Evolutionary conservation across 2,888 invertebrate genomes (phyloP).

Genomic region (Thereva unica): DNA sequence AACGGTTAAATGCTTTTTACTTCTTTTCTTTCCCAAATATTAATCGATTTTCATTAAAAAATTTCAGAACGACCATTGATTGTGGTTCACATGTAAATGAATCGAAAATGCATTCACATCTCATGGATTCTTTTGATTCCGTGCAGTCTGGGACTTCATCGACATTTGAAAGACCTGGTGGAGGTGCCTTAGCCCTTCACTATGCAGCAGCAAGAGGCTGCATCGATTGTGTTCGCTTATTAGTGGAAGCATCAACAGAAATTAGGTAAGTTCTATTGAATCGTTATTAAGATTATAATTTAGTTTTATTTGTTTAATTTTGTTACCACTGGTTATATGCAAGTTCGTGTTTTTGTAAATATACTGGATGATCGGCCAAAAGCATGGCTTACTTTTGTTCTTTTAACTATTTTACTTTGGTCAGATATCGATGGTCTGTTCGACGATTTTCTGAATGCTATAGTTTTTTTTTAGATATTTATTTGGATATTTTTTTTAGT

Average conservation of each 20-base stretch:
- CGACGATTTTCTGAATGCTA: too few species aligned
- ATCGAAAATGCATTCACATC: slow-evolving; percentile 55
- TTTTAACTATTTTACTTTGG: too few species aligned
- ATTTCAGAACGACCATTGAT: slow-evolving; percentile 52
- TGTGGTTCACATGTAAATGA: slow-evolving; percentile 50
- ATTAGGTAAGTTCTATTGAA: slow-evolving; percentile 67
- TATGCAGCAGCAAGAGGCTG: slow-evolving; percentile 87
- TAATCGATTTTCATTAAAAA: not conserved
- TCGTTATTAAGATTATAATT: not conserved
- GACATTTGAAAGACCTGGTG: slow-evolving; percentile 56
- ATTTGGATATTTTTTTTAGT: too few species aligned
- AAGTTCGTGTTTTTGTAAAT: too few species aligned
- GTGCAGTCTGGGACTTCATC: slow-evolving; percentile 56
- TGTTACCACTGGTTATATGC: too few species aligned
- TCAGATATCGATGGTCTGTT: too few species aligned
- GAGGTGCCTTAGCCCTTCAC: slow-evolving; percentile 80
- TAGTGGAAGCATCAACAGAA: slow-evolving; percentile 77
- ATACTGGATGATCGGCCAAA: too few species aligned
- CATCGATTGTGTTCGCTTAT: slow-evolving; percentile 79
- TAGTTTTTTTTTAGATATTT: too few species aligned
- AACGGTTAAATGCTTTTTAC: not conserved
- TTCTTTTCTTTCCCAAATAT: not conserved
- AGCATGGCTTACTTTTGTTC: too few species aligned
- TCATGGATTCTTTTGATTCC: slow-evolving; percentile 50
- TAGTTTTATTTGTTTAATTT: too few species aligned